Conservation (phyloP, 2,888 invertebrate species). For the Eremobia ochroleuca region DNA sequence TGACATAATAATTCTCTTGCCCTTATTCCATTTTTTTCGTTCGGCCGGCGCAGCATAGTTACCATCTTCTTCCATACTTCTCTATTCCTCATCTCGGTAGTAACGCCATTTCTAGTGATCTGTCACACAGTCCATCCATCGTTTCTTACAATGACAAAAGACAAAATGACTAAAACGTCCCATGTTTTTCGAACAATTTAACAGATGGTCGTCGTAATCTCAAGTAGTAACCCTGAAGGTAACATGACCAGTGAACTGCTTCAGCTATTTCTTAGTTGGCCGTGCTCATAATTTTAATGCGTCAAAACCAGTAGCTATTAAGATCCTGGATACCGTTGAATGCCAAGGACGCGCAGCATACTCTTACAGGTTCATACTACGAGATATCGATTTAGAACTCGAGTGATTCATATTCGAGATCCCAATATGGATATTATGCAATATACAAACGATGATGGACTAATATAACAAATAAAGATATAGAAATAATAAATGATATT, state of each 20-base stretch:
- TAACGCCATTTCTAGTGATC: not conserved
- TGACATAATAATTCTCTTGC: not conserved
- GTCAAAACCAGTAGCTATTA: conserved; percentile 88
- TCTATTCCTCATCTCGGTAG: not conserved
- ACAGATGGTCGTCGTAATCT: not conserved
- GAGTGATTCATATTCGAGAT: conserved; percentile 32
- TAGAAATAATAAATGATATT: not conserved
- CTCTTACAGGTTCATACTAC: conserved; percentile 63
- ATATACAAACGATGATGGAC: not conserved
- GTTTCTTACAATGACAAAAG: not conserved
- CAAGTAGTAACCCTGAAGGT: conserved; percentile 54
- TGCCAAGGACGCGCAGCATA: conserved; percentile 82
- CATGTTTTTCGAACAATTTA: not conserved
- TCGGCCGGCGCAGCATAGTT: not conserved
- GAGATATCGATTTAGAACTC: conserved; percentile 47
- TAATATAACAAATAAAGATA: not conserved
- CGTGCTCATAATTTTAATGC: conserved; percentile 80
- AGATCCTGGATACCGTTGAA: conserved; percentile 85
- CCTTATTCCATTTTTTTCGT: not conserved
- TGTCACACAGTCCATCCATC: no score
- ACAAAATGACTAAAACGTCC: not conserved
- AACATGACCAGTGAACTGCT: conserved; percentile 59
- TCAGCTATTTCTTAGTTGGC: conserved; percentile 71
- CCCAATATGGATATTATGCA: not conserved
- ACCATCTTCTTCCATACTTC: not conserved